These are phyloP conservation scores for Nestor notabilis DNA, from an alignment of 2,113 vertebrate genomes.

Conservation along the genomic window DNA sequence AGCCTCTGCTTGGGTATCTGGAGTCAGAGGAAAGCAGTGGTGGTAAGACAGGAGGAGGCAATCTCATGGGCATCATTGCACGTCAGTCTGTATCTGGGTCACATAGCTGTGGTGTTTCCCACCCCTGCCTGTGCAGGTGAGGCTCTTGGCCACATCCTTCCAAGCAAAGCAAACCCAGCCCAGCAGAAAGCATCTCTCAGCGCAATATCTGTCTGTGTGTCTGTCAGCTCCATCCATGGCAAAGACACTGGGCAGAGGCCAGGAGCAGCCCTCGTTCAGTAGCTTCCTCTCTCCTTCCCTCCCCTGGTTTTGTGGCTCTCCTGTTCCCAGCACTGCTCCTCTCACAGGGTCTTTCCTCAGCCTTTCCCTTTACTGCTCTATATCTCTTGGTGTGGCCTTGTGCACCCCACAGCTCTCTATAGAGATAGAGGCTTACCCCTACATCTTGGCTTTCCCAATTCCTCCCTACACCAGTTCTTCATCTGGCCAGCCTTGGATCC, in stretches of 20 bases:
- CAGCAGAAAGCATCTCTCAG: not conserved
- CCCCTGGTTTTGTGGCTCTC: not conserved
- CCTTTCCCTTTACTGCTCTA: not conserved
- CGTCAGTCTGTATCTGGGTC: not conserved
- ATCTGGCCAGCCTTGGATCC: not conserved
- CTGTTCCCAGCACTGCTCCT: not conserved
- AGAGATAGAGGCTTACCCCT: not conserved
- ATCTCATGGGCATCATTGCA: fast-evolving
- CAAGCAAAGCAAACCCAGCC: not conserved
- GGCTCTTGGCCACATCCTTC: not conserved
- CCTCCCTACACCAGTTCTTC: not conserved
- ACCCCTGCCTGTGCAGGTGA: not conserved
- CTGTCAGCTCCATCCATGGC: not conserved
- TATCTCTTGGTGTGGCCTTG: not conserved
- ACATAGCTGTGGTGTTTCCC: not conserved
- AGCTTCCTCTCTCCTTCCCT: not conserved
- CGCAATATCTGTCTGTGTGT: fast-evolving
- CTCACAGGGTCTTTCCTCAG: not conserved
- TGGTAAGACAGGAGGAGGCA: not conserved
- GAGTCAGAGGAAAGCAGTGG: not conserved
- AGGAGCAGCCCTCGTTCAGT: not conserved
- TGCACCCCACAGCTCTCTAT: not conserved
- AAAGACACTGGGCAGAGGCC: not conserved
- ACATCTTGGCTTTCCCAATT: not conserved
- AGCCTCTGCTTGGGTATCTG: not conserved